These are phyloP conservation scores for Cryptops parisi DNA, from an alignment of 2,888 invertebrate genomes.

Conservation along the genomic window DNA sequence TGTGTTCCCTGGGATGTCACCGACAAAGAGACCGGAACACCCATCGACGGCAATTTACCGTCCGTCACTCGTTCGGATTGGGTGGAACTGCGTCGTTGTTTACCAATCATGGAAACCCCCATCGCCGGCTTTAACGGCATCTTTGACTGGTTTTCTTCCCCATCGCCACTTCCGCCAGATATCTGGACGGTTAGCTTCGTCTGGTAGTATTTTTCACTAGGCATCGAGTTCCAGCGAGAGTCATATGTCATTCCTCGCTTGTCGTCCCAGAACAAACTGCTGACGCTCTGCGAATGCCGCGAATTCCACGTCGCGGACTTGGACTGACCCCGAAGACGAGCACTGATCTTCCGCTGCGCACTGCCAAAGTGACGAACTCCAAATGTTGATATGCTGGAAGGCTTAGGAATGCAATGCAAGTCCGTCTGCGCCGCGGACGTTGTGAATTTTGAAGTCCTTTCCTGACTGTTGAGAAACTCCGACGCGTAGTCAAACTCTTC, in stretches of 20 bases:
- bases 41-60: not conserved
- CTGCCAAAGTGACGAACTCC: too few relatives aligned
- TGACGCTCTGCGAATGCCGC: not conserved
- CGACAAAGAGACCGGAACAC: not conserved
- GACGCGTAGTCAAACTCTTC: not conserved
- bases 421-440: slow-evolving; percentile 1
- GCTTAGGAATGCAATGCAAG: not conserved
- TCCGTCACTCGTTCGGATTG: not conserved
- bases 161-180: not conserved
- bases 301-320: not conserved
- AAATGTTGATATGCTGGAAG: not conserved
- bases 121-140: slow-evolving; percentile 26
- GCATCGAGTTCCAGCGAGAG: not conserved
- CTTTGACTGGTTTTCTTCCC: not conserved
- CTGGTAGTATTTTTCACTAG: not conserved
- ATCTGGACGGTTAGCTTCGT: not conserved
- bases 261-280: not conserved
- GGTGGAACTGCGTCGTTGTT: slow-evolving; percentile 25
- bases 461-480: not conserved
- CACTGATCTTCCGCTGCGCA: not conserved
- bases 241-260: not conserved
- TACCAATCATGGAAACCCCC: slow-evolving; percentile 31
- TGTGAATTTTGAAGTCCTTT: not conserved
- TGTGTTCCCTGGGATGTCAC: slow-evolving; percentile 15
- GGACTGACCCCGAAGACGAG: not conserved